Base-by-base conservation (phyloP, 1,140 invertebrate species). In the Drosophila ohnishii region DNA sequence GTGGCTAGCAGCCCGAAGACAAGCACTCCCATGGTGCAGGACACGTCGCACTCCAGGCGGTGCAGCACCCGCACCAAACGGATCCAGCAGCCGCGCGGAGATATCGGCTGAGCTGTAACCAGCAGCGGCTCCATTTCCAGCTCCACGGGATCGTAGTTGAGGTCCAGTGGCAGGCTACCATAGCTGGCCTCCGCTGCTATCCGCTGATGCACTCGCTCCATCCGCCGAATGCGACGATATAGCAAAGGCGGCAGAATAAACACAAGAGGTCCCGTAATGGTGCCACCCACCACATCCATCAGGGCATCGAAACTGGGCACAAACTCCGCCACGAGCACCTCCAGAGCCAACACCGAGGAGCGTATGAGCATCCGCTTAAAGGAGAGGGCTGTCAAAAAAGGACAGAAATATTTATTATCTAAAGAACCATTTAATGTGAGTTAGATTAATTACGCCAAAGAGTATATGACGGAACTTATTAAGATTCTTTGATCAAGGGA, bases 231-330 rank as follows among this genome's bases (percentile, higher is more conserved):
- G 89, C 93, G 93, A 4, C 94, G 88, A 51, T 98, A 98, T 73
- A 98, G 95, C 19, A 98, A 71, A 1, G 96, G 95, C 0, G 97
- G 97, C 25, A 98, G 93, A 16, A 98, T 93, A 67, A 97, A 97
- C 66, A 97, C 95, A 7, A 98, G 90, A 0, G 96, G 96, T 0
- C 96, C 96, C 0, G 96, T 97, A 1, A 98, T 94, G 0, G 96
- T 95, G 14, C 97, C 97, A 6, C 96, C 96, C 5, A 98, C 95
- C 5, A 98, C 92, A 30, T 97, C 94, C 94, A 98, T 96, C 3
- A 98, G 95, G n/a, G 97, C 93, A 70, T 97, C 97, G 88, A 98
- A 98, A 72, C 95, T 93, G 0, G 97, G 97, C 1, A 98, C 94
- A 5, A 95, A 94, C 92, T 97, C 96, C 0, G 95, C 97, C 6